Percentiles rank a stretch among this genome's conserved stretches.
Evolutionary conservation across 2,888 invertebrate species (phyloP).

Genomic region (Trichacis sp.): DNA sequence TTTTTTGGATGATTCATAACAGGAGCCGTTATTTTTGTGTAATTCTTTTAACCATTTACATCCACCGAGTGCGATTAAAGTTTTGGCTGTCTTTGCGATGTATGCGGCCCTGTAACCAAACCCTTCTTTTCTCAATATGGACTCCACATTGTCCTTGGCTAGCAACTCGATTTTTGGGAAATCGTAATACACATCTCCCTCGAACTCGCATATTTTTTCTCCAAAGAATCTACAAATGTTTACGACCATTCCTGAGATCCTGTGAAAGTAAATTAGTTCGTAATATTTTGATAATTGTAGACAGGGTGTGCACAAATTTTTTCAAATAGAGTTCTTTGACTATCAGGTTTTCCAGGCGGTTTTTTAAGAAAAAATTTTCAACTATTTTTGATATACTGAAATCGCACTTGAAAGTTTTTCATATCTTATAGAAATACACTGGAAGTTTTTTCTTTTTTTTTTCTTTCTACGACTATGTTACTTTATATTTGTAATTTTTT

Average conservation of each 20-base stretch:
- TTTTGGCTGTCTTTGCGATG: constrained; percentile 80
- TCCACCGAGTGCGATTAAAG: constrained; percentile 79
- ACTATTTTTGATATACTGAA: too few species aligned
- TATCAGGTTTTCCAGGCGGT: too few species aligned
- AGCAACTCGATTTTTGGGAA: constrained; percentile 85
- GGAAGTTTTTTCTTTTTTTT: too few species aligned
- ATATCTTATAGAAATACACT: too few species aligned
- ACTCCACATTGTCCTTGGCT: constrained; percentile 75
- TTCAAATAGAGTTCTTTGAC: too few species aligned
- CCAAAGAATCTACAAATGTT: constrained; percentile 88
- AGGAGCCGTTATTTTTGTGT: constrained; percentile 70
- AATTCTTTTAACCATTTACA: constrained; percentile 80
- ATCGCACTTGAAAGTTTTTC: too few species aligned
- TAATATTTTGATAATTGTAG: too few species aligned
- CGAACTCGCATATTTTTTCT: constrained; percentile 76
- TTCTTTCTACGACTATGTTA: too few species aligned
- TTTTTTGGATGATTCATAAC: constrained; percentile 80
- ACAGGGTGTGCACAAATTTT: too few species aligned
- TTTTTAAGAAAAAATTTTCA: too few species aligned
- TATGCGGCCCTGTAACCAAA: constrained; percentile 93
- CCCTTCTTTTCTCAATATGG: constrained; percentile 78
- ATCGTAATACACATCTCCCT: constrained; percentile 77
- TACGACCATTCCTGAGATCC: constrained; percentile 92
- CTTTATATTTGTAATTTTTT: too few species aligned
- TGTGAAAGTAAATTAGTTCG: too few species aligned